Evolutionary conservation across 2,888 invertebrate genomes (phyloP).

Genomic region (Drosophila bunnanda): DNA sequence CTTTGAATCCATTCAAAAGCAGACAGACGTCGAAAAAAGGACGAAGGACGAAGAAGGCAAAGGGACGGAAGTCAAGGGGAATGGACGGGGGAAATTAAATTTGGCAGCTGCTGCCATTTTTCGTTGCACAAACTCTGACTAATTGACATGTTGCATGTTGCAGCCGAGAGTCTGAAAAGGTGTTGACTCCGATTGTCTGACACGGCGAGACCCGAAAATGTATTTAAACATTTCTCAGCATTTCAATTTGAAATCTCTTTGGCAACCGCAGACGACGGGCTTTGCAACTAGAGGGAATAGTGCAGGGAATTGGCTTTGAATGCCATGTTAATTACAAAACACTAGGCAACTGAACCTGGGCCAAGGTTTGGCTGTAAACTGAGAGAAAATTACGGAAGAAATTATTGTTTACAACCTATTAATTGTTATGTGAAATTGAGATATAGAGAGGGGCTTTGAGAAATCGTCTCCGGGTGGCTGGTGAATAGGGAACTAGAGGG

Average conservation of each 20-base stretch:
- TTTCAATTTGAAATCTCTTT: constrained; percentile 46
- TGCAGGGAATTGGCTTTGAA: constrained; percentile 71
- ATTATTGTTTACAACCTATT: neutral
- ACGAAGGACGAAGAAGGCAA: neutral
- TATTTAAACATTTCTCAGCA: constrained; percentile 52
- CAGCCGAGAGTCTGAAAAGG: constrained; percentile 31
- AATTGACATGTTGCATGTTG: constrained; percentile 73
- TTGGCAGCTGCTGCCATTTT: constrained; percentile 75
- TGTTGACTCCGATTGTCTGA: constrained; percentile 36
- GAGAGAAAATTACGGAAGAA: neutral
- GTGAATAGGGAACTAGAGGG: too few species aligned
- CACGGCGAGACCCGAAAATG: constrained; percentile 34
- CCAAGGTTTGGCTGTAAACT: constrained; percentile 14
- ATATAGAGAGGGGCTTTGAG: too few species aligned
- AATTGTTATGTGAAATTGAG: neutral
- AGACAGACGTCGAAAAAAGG: constrained; percentile 48
- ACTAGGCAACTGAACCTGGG: constrained; percentile 28
- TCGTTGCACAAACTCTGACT: constrained; percentile 57
- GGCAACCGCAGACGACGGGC: constrained; percentile 35
- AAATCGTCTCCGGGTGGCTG: too few species aligned
- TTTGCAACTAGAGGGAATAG: neutral
- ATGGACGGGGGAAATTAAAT: constrained; percentile 68
- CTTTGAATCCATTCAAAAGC: constrained; percentile 76
- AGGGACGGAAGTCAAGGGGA: constrained; percentile 4
- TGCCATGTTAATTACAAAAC: constrained; percentile 77